Evolutionary conservation across 2,888 invertebrate genomes (phyloP).

Genomic region (Tachina lurida): DNA sequence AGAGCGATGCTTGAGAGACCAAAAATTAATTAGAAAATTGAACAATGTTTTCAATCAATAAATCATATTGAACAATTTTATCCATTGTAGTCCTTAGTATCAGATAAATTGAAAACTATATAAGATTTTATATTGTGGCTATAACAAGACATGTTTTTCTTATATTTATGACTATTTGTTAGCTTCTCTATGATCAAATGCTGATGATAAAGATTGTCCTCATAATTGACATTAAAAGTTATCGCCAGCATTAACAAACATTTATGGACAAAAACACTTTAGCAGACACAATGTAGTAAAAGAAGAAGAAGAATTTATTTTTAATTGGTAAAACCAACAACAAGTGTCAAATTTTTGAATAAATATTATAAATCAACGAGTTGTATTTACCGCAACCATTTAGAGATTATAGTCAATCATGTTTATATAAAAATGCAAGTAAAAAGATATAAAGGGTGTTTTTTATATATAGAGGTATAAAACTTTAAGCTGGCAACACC

Average conservation of each 20-base stretch:
- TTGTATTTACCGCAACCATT: neutral
- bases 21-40: neutral
- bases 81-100: neutral
- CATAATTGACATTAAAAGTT: constrained; percentile 46
- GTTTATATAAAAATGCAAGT: constrained; percentile 5
- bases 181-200: constrained; percentile 15
- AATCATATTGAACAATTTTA: neutral
- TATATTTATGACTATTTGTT: constrained; percentile 16
- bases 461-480: too few relatives aligned
- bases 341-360: constrained; percentile 50
- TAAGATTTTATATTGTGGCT: constrained; percentile 2
- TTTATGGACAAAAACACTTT: constrained; percentile 28
- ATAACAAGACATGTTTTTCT: neutral
- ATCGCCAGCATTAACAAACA: constrained; percentile 6
- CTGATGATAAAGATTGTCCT: constrained; percentile 38
- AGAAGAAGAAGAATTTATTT: constrained; percentile 13
- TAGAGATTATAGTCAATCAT: too few relatives aligned
- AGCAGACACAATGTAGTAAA: neutral
- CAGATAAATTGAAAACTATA: neutral
- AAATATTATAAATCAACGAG: constrained; percentile 45
- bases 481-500: too few relatives aligned
- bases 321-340: constrained; percentile 50
- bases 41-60: neutral
- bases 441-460: neutral
- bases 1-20: too few relatives aligned